Base-by-base conservation (phyloP, 1,140 invertebrate species). In the Drosophila aff. region DNA sequence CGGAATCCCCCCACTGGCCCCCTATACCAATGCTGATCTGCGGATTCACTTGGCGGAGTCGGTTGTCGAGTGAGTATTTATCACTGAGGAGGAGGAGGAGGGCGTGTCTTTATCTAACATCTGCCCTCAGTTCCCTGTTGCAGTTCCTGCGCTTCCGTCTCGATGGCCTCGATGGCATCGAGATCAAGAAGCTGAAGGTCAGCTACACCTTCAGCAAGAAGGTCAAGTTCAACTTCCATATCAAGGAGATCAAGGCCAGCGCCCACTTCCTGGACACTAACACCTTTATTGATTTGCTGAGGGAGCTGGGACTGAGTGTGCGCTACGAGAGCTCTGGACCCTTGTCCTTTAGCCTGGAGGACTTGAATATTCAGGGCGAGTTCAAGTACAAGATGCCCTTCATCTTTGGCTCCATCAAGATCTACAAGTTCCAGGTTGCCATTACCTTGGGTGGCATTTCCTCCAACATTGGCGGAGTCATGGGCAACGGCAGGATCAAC, bases 371-470 rank as follows among this genome's bases (percentile, higher is more conserved):
- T 46, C 60, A 87, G 52, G 91, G 91, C n/a, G 81, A 83, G 47
- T 92, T 92, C 79, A 92, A 92, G 59, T 92, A 92, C 73, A 92
- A 92, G 71, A 91, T 92, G 89, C 91, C 91, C 55, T 76, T 87
- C 72, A 68, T 92, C 40, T 92, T 86, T 52, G 91, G 91, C 52
- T 91, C 85, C 38, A 91, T 92, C 47, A 92, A 91, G 73, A 92
- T 92, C 46, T 92, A 82, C 40, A 92, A 92, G 16, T 92, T 91
- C 63, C 52, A 84, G 41, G 76, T 76, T 31, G 65, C 57, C 15
- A 76, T 92, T 5, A 57, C 55, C 8, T 52, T 92, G 49, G 91
- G 91, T 7, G 74, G 85, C 18, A 85, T 87, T 2, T 47, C 26
- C 33, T 92, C 91, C 1, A 89, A 91, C 64, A 87, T 92, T 75